Evolutionary conservation across 1,140 invertebrate genomes (phyloP).

Genomic region (Andrena cerasifolii): DNA sequence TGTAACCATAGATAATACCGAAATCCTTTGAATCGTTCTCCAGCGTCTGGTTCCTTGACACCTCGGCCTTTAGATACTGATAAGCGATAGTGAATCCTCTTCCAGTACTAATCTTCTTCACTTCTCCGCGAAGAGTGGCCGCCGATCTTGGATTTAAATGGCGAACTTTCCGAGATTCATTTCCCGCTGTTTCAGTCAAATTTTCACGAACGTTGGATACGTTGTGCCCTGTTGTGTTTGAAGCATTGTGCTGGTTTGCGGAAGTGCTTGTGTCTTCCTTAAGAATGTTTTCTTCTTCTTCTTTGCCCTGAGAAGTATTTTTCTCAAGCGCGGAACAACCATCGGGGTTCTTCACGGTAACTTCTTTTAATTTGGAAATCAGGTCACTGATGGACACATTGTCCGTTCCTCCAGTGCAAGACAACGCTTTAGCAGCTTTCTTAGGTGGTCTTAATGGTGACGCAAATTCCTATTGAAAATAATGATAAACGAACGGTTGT

Average conservation of each 20-base stretch:
- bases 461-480: neutral
- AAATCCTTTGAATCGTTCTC: neutral
- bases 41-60: neutral
- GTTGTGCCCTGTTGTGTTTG: too few relatives aligned
- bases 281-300: too few relatives aligned
- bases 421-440: constrained; percentile 1
- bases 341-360: neutral
- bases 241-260: neutral
- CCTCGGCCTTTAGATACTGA: neutral
- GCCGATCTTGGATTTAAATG: neutral
- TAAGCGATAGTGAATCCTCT: constrained; percentile 18
- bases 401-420: too few relatives aligned
- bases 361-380: neutral
- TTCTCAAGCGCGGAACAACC: fast-evolving
- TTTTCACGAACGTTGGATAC: neutral
- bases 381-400: neutral
- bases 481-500: neutral
- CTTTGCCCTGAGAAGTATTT: neutral
- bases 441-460: constrained; percentile 17
- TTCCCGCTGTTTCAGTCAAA: too few relatives aligned
- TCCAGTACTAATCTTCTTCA: constrained; percentile 16
- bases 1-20: neutral
- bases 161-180: neutral
- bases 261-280: neutral
- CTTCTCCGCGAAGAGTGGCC: neutral